Base-by-base conservation (phyloP, 2,888 invertebrate species). In the Dicranocentrus wangi region DNA sequence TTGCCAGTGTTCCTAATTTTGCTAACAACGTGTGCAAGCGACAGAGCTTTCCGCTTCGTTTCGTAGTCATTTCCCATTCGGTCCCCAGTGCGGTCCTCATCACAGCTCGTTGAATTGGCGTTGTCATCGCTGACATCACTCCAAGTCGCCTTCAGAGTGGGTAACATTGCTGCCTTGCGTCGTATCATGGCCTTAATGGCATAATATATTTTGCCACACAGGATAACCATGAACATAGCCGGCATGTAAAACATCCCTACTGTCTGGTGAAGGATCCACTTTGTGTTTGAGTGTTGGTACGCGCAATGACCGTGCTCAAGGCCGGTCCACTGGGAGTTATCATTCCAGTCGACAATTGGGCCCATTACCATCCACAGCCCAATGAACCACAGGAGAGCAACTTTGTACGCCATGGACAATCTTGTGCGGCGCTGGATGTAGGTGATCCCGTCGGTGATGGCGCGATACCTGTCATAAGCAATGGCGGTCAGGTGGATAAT, bases 401-500 rank as follows among this genome's bases (percentile, higher is more conserved):
- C 3, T 19, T 51, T 53, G 3, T 28, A 2, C 1, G 25, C 7
- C 2, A 53, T 32, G 1, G 1, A 2, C 1, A 5, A 3, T 7
- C 27, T 27, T 10, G 51, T 51, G 51, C 69, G 28, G 1, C 32
- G 1, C 21, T 17, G 69, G n/a, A 51, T 53, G 69, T 69, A 69
- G 1, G 32, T 23, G 17, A 69, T 28, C 19, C 69, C 69, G n/a
- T 69, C 51, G 8, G 10, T 7, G 5, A 69, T 32, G 1, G 32
- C 19, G 1, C 55, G 1, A n/a, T 53, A 53, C 1, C 69, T n/a
- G 19, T 69, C 69, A 17, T 27, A 51, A 2, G 69, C 69, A 53
- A 69, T 69, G 15, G 69, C 69, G 13, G 10, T 8, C 13, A 69
- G 5, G 32, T 69, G 69, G n/a, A 69, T 1, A 17, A 51, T 27